These are phyloP conservation scores for Ptilonorhynchus violaceus DNA, from an alignment of 2,113 vertebrate species.

Conservation along the genomic window DNA sequence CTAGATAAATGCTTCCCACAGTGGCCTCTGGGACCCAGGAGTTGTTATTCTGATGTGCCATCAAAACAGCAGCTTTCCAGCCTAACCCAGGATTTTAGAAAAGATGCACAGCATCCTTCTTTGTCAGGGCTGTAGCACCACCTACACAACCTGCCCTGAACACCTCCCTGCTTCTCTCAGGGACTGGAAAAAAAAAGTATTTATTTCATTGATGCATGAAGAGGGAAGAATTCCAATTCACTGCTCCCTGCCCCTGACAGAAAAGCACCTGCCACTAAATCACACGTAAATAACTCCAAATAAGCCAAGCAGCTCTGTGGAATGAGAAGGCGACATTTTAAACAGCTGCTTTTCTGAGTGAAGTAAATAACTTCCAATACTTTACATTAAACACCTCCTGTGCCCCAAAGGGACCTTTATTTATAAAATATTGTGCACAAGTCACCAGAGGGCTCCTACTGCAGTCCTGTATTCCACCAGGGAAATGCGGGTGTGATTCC, in stretches of 20 bases:
- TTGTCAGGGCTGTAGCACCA: not conserved
- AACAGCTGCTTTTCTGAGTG: not conserved
- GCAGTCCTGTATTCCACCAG: not conserved
- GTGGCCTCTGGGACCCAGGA: not conserved
- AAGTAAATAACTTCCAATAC: not conserved
- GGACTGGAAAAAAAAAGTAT: not conserved
- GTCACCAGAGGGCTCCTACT: not conserved
- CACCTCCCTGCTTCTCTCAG: not conserved
- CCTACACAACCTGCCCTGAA: not conserved
- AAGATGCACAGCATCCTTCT: not conserved
- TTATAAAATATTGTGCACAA: not conserved
- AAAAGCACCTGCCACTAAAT: not conserved
- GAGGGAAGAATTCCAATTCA: not conserved
- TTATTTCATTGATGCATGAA: not conserved
- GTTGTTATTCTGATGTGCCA: not conserved
- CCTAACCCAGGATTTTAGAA: not conserved
- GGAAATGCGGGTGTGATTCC: not conserved
- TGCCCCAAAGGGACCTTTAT: not conserved
- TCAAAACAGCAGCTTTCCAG: not conserved
- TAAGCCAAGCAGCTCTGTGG: not conserved
- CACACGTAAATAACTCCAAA: not conserved
- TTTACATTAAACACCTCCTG: not conserved
- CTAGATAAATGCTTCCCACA: not conserved
- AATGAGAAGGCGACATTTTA: not conserved
- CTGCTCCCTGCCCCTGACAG: not conserved